Evolutionary conservation across 2,113 vertebrate genomes (phyloP).

Genomic region (Ariopsis seemanni): DNA sequence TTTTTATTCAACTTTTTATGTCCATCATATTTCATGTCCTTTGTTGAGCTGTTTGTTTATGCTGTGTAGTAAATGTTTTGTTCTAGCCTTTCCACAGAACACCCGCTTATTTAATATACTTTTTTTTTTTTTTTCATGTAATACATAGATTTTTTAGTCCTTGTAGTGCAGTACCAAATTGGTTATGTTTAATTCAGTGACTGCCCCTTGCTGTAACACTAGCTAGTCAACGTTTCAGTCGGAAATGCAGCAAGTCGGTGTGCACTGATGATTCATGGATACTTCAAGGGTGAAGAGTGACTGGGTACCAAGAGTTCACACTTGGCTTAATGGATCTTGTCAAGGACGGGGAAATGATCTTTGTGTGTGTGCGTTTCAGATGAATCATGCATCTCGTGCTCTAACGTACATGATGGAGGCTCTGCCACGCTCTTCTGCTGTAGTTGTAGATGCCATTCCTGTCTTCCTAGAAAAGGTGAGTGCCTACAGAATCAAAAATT

Average conservation of each 20-base stretch:
- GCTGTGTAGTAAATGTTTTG: not conserved
- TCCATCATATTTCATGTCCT: not conserved
- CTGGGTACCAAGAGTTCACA: not conserved
- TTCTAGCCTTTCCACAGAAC: not conserved
- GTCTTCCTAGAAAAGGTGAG: slow-evolving; percentile 98
- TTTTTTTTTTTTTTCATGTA: not conserved
- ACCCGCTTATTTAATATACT: not conserved
- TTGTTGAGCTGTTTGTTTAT: not conserved
- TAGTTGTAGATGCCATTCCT: slow-evolving; percentile 97
- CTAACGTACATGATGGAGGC: slow-evolving; percentile 99
- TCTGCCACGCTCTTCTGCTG: slow-evolving; percentile 94
- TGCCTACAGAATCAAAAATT: not conserved
- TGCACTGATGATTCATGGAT: not conserved
- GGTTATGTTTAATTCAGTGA: not conserved
- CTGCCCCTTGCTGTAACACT: not conserved
- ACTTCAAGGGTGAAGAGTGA: not conserved
- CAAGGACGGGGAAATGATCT: not conserved
- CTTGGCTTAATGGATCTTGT: not conserved
- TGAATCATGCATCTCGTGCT: slow-evolving; percentile 98
- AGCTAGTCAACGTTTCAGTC: not conserved
- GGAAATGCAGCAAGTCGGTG: not conserved
- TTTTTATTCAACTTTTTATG: not conserved
- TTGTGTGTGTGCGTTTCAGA: slow-evolving; percentile 68
- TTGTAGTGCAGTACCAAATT: not conserved
- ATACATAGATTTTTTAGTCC: not conserved